Conservation (phyloP, 2,888 invertebrate genomes). For the Eutolmus rufibarbis region DNA sequence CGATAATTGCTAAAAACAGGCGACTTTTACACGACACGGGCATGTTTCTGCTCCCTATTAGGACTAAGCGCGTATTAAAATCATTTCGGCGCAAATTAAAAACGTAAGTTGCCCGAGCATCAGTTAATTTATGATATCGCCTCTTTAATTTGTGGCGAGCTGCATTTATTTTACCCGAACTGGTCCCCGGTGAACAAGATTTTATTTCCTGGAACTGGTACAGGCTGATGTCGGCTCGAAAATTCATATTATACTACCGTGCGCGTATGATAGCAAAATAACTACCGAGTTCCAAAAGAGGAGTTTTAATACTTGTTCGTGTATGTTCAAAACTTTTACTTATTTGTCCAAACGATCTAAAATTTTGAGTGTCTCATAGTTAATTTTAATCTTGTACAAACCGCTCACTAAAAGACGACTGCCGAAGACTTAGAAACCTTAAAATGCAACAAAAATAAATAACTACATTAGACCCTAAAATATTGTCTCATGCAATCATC, state of each 20-base stretch:
- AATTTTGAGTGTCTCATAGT: no score
- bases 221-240: not conserved
- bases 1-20: conserved; percentile 9
- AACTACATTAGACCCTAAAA: no score
- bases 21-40: not conserved
- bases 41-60: not conserved
- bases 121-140: conserved; percentile 16
- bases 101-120: not conserved
- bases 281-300: not conserved
- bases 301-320: no score
- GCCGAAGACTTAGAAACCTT: no score
- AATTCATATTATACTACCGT: not conserved
- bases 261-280: not conserved
- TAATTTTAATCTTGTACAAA: no score
- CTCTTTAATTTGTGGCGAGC: not conserved
- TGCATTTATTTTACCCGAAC: not conserved
- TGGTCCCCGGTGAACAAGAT: not conserved
- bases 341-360: no score
- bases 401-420: no score
- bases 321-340: no score
- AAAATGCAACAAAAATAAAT: no score
- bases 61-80: not conserved
- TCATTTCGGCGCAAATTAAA: conserved; percentile 27
- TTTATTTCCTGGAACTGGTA: not conserved
- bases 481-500: no score